Conservation (phyloP, 2,797 vertebrate species). For the Hippopotamyrus pictus region DNA sequence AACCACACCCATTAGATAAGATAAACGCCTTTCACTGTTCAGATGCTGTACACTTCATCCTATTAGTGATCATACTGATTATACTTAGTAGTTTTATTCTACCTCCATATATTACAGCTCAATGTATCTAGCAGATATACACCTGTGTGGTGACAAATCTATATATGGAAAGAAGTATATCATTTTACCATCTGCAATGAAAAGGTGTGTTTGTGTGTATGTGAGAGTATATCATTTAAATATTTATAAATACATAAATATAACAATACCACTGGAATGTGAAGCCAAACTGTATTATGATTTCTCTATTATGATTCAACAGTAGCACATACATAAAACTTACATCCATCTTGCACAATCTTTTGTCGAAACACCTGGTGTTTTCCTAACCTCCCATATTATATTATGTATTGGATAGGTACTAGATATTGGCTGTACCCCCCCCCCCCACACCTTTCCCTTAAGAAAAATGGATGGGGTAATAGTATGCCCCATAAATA, state of each 20-base stretch:
- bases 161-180: constrained; percentile 15
- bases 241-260: constrained; percentile 62
- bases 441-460: not conserved
- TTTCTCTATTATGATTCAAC: constrained; percentile 62
- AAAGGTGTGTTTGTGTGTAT: constrained; percentile 57
- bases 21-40: constrained; percentile 39
- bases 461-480: not conserved
- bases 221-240: constrained; percentile 47
- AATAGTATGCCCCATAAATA: not conserved
- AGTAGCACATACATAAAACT: constrained; percentile 47
- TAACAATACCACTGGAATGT: constrained; percentile 77
- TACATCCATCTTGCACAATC: constrained; percentile 27
- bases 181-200: constrained; percentile 24
- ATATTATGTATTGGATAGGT: constrained; percentile 18
- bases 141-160: constrained; percentile 18
- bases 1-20: constrained; percentile 46
- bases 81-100: constrained; percentile 35
- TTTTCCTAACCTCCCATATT: constrained; percentile 27
- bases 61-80: constrained; percentile 64
- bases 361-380: constrained; percentile 36
- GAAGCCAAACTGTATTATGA: constrained; percentile 73
- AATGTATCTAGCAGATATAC: constrained; percentile 38
- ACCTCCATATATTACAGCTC: constrained; percentile 39
- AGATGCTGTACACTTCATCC: constrained; percentile 46
- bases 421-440: not conserved